Percentiles rank a stretch among this genome's conserved stretches.
Evolutionary conservation across 2,113 vertebrate species (phyloP).

Genomic region (Tupaia tana): DNA sequence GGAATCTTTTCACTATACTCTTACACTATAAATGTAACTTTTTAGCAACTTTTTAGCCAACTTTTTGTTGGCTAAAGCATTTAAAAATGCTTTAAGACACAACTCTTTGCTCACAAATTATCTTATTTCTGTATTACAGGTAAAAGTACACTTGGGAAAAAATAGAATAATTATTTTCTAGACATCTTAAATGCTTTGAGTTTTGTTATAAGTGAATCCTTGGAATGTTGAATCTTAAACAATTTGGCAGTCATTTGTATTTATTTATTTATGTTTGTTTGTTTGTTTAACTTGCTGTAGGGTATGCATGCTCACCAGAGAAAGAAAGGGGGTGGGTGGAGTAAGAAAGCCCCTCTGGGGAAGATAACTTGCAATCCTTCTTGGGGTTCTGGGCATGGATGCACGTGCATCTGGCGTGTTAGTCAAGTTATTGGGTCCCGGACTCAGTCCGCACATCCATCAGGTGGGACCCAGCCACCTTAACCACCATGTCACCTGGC

Average conservation of each 20-base stretch:
- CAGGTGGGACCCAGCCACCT: too few species aligned
- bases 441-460: too few species aligned
- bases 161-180: slow-evolving; percentile 27
- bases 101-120: background rate
- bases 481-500: too few species aligned
- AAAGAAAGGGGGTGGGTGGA: too few species aligned
- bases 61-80: background rate
- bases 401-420: too few species aligned
- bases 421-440: too few species aligned
- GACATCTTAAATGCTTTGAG: slow-evolving; percentile 47
- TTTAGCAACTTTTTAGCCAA: background rate
- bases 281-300: too few species aligned
- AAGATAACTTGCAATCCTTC: too few species aligned
- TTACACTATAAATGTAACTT: background rate
- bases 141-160: slow-evolving; percentile 23
- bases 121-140: slow-evolving; percentile 10
- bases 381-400: too few species aligned
- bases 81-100: background rate
- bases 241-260: background rate
- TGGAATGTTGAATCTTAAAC: slow-evolving; percentile 49
- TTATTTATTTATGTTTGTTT: too few species aligned
- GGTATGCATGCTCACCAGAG: too few species aligned
- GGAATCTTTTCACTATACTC: background rate
- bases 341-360: too few species aligned
- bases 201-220: slow-evolving; percentile 31